These are phyloP conservation scores for Cheumatopsyche charites DNA, from an alignment of 1,140 invertebrate genomes.

Conservation along the genomic window DNA sequence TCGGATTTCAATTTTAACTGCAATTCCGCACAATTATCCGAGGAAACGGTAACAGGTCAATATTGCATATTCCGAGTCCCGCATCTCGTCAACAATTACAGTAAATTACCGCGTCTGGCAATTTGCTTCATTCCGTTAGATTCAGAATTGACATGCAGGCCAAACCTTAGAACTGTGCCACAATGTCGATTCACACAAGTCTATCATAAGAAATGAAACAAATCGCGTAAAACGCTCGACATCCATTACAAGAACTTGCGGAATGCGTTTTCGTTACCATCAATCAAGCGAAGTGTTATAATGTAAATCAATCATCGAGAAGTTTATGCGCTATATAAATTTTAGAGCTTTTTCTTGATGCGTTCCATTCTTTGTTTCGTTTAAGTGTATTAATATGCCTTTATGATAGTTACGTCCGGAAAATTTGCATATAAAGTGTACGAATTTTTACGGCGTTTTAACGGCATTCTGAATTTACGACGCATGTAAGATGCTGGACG, in stretches of 20 bases:
- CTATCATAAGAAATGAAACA: too few relatives aligned
- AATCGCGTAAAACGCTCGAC: not conserved
- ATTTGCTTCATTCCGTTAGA: not conserved
- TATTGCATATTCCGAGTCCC: not conserved
- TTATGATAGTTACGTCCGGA: too few relatives aligned
- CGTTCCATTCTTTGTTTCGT: too few relatives aligned
- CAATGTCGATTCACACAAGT: not conserved
- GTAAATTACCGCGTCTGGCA: constrained; percentile 8
- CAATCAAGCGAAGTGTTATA: not conserved
- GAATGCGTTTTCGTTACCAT: not conserved
- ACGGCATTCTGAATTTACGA: constrained; percentile 1
- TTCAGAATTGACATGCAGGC: not conserved
- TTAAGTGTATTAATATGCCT: too few relatives aligned
- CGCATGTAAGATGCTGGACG: not conserved
- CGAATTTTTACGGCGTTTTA: not conserved
- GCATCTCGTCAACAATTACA: constrained; percentile 6
- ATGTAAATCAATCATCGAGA: too few relatives aligned
- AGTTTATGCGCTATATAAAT: too few relatives aligned
- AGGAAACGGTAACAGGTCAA: constrained; percentile 1
- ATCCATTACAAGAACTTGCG: not conserved
- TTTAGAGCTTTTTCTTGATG: too few relatives aligned
- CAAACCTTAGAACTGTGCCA: not conserved
- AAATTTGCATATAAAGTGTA: constrained; percentile 9
- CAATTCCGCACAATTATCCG: not conserved
- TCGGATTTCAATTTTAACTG: too few relatives aligned